Percentiles rank a stretch among this genome's conserved stretches.
phyloP scores from a whole-genome alignment of 2,888 invertebrate species.

The Thecophora atra region DNA sequence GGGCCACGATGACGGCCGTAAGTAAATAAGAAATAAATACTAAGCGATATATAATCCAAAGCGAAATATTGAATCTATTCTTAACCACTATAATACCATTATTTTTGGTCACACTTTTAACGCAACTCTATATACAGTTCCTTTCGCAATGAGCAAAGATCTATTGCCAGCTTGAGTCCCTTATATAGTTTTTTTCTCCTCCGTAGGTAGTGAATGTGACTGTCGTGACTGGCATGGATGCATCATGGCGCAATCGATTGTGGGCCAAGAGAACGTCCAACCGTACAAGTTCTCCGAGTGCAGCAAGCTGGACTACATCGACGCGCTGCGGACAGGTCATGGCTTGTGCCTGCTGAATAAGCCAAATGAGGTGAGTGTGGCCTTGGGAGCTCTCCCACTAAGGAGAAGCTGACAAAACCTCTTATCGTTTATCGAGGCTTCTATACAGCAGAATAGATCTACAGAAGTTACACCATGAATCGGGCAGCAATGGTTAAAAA shows the following conservation, averaged over 20 bases:
- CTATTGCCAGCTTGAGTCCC: too few species aligned
- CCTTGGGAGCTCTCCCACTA: too few species aligned
- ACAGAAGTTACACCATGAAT: too few species aligned
- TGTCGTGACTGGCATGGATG: constrained; percentile 96
- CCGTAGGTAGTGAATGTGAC: constrained; percentile 80
- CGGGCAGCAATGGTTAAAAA: too few species aligned
- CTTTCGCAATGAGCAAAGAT: too few species aligned
- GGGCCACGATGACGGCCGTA: constrained; percentile 92
- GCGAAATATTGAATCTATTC: neutral
- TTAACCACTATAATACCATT: too few species aligned
- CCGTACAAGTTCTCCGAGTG: constrained; percentile 98
- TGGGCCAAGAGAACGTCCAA: constrained; percentile 90
- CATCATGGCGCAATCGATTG: constrained; percentile 93
- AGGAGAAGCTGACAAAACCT: too few species aligned
- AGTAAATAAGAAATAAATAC: constrained; percentile 67
- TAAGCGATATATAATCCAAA: neutral
- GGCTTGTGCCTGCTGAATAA: constrained; percentile 93
- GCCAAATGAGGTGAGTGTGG: constrained; percentile 82
- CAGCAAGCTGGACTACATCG: constrained; percentile 90
- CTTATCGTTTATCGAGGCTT: too few species aligned
- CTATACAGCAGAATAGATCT: too few species aligned
- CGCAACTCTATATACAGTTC: too few species aligned
- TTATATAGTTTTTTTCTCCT: neutral
- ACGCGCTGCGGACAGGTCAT: constrained; percentile 84
- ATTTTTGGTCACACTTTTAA: too few species aligned